Evolutionary conservation across 2,888 invertebrate species (phyloP).

Genomic region (Tachystola acroxantha): DNA sequence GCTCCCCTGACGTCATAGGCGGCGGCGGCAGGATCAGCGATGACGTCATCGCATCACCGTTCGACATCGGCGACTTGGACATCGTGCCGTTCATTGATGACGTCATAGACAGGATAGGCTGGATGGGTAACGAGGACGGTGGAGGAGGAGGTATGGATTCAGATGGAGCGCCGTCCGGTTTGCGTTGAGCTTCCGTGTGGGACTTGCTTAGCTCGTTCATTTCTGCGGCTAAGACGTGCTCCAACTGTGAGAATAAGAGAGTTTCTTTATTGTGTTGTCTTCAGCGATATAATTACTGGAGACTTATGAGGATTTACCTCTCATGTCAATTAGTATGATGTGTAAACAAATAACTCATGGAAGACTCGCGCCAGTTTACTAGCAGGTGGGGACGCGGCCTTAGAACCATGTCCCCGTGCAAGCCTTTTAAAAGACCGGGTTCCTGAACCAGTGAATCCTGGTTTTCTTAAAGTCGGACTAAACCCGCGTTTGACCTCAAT

Average conservation of each 20-base stretch:
- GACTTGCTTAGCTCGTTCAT: conserved; percentile 61
- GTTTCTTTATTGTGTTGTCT: not conserved
- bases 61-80: conserved; percentile 24
- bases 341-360: too few species aligned
- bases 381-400: too few species aligned
- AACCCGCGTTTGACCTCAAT: too few species aligned
- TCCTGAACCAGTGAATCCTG: too few species aligned
- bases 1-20: conserved; percentile 35
- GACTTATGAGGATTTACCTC: too few species aligned
- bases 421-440: too few species aligned
- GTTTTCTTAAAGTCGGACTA: too few species aligned
- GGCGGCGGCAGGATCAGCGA: conserved; percentile 49
- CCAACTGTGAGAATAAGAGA: conserved; percentile 41
- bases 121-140: conserved; percentile 49
- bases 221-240: conserved; percentile 64
- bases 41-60: conserved; percentile 44
- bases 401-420: too few species aligned
- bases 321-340: too few species aligned
- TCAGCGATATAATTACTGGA: too few species aligned
- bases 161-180: conserved; percentile 68
- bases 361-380: too few species aligned
- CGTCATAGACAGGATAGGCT: conserved; percentile 32
- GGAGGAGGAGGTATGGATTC: conserved; percentile 61
- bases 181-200: conserved; percentile 57
- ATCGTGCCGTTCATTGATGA: conserved; percentile 15